Percentiles rank a stretch among this genome's conserved stretches.
Evolutionary conservation across 2,113 vertebrate species (phyloP).

Genomic region (Psilopsiagon aymara): DNA sequence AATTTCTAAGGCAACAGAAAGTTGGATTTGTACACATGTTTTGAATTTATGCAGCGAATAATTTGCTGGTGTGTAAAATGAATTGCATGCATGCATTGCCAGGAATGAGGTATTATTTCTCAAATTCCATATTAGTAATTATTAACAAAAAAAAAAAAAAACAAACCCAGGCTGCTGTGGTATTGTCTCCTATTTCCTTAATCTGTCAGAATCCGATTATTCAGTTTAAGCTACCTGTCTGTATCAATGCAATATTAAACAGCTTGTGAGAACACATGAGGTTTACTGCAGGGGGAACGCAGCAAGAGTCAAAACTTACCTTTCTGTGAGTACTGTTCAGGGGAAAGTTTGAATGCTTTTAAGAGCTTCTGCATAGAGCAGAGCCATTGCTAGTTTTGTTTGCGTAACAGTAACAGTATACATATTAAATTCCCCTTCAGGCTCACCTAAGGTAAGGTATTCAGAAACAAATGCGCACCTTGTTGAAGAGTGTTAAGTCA

Average conservation of each 20-base stretch:
- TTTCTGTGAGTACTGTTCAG: neutral
- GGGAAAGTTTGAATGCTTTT: neutral
- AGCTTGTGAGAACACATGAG: neutral
- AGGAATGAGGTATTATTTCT: neutral
- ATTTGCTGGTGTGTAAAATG: neutral
- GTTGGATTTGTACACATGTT: neutral
- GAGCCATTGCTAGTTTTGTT: neutral
- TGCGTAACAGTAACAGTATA: neutral
- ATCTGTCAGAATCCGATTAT: neutral
- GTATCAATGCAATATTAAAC: neutral
- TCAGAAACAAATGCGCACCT: constrained; percentile 17
- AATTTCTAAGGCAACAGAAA: neutral
- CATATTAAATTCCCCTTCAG: neutral
- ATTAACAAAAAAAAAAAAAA: neutral
- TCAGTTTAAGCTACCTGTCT: neutral
- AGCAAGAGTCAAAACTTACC: neutral
- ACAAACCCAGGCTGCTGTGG: neutral
- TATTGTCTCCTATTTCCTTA: constrained; percentile 23
- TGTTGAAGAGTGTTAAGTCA: constrained; percentile 18
- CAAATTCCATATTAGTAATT: neutral
- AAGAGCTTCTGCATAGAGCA: neutral
- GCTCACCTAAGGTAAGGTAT: neutral
- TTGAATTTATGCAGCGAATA: neutral
- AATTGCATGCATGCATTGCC: neutral
- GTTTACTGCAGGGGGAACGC: neutral